These are phyloP conservation scores for Hydropsyche betteni DNA, from an alignment of 2,888 invertebrate species.

Conservation along the genomic window DNA sequence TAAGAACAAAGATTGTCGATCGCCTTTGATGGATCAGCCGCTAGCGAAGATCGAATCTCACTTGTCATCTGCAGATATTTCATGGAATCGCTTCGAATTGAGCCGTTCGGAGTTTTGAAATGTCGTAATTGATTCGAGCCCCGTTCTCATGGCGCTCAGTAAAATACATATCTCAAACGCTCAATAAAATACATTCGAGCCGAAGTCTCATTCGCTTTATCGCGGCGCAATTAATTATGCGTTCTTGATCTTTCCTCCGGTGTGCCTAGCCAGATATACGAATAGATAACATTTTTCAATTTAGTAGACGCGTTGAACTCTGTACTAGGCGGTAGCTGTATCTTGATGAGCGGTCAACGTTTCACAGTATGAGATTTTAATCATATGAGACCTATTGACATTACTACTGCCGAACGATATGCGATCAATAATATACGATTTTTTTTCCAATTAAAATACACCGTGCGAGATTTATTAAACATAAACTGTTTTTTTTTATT, in stretches of 20 bases:
- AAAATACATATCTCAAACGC: conserved; percentile 8
- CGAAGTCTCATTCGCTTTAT: conserved; percentile 21
- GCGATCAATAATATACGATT: conserved; percentile 16
- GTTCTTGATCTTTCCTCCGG: conserved; percentile 17
- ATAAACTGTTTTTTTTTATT: not conserved
- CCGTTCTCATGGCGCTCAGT: conserved; percentile 22
- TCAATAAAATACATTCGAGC: conserved; percentile 7
- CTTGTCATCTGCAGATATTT: too few species aligned
- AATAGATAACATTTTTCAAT: conserved; percentile 6
- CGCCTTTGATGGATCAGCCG: conserved; percentile 5
- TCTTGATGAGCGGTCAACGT: conserved; percentile 14
- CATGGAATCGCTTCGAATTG: too few species aligned
- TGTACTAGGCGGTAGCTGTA: conserved; percentile 10
- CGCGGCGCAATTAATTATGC: conserved; percentile 20
- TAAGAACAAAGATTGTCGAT: conserved; percentile 3
- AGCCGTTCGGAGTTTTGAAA: too few species aligned
- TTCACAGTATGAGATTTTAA: conserved; percentile 12
- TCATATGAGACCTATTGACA: conserved; percentile 28
- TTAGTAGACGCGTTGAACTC: conserved; percentile 17
- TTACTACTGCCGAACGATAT: conserved; percentile 6
- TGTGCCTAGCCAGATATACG: not conserved
- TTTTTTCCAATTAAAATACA: not conserved
- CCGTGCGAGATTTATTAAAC: not conserved
- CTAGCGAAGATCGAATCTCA: not conserved
- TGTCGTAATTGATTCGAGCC: conserved; percentile 2